phyloP scores from a whole-genome alignment of 2,113 vertebrate genomes.

The Cyprinodon brontotheroides region DNA sequence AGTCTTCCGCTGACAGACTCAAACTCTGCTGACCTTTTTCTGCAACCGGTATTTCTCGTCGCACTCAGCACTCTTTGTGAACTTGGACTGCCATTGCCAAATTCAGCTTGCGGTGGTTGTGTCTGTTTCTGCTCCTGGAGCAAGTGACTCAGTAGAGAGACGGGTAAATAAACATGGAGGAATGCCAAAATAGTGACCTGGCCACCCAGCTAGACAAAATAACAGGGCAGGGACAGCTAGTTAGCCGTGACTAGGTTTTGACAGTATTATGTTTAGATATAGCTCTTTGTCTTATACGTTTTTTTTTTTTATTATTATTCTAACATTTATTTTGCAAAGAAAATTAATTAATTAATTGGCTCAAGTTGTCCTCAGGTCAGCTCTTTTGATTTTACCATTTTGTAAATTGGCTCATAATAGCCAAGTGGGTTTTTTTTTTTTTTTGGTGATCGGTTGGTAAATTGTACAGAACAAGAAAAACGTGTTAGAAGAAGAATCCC shows the following conservation, averaged over 20 bases:
- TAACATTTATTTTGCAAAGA: slow-evolving; percentile 2
- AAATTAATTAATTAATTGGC: slow-evolving; percentile 6
- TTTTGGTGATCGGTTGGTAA: slow-evolving; percentile 32
- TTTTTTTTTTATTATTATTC: not conserved
- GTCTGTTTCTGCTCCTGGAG: not conserved
- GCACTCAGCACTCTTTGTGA: not conserved
- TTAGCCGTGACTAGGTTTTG: not conserved
- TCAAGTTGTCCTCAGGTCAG: slow-evolving; percentile 1
- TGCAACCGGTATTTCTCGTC: not conserved
- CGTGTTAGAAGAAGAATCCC: slow-evolving; percentile 40
- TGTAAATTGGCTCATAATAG: slow-evolving; percentile 22
- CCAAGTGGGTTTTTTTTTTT: slow-evolving; percentile 37
- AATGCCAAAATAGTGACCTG: slow-evolving; percentile 3
- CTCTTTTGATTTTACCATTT: slow-evolving; percentile 27
- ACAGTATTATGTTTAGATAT: not conserved
- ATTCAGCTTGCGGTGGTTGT: not conserved
- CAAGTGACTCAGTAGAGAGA: slow-evolving; percentile 1
- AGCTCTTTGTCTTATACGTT: not conserved
- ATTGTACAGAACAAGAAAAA: slow-evolving; percentile 50
- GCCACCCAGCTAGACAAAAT: not conserved
- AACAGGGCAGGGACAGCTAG: not conserved
- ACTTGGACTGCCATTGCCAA: not conserved
- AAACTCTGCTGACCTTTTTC: not conserved
- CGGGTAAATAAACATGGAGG: not conserved
- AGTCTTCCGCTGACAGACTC: not conserved